phyloP scores from a whole-genome alignment of 2,113 vertebrate genomes.

The Elaphurus davidianus region DNA sequence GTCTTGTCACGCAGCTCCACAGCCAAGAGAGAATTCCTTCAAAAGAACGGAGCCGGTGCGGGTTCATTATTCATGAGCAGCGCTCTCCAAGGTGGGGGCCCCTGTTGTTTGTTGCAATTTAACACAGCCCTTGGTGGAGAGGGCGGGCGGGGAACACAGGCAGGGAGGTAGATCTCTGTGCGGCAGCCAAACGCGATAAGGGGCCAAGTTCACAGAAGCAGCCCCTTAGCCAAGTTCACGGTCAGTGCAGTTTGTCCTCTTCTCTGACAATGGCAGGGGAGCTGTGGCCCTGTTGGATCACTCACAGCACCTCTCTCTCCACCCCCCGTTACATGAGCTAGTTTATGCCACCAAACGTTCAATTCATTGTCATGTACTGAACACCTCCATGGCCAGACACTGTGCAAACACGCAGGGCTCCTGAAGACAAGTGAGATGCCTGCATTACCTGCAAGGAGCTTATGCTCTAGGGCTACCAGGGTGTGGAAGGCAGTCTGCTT shows the following conservation, averaged over 20 bases:
- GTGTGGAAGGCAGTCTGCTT: not conserved
- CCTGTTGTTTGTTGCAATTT: not conserved
- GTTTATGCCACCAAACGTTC: not conserved
- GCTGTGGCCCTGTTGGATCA: not conserved
- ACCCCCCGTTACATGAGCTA: not conserved
- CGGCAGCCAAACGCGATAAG: not conserved
- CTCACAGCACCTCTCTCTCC: not conserved
- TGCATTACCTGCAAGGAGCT: fast-evolving
- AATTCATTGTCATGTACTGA: fast-evolving
- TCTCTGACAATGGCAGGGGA: not conserved
- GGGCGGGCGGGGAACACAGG: not conserved
- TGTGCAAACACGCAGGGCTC: fast-evolving
- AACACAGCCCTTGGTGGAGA: not conserved
- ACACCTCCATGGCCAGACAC: not conserved
- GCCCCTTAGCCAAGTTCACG: not conserved
- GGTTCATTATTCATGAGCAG: not conserved
- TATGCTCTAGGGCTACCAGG: fast-evolving
- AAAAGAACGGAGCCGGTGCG: not conserved
- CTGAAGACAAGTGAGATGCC: fast-evolving
- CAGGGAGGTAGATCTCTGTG: not conserved
- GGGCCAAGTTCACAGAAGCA: not conserved
- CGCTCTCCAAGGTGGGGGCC: not conserved
- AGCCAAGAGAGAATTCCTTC: constrained; percentile 45
- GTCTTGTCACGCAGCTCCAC: not conserved
- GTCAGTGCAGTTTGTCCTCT: not conserved